Evolutionary conservation across 2,888 invertebrate species (phyloP), one percentile per base, ranked within the genome.

Genomic region (Tribolium freemani): DNA sequence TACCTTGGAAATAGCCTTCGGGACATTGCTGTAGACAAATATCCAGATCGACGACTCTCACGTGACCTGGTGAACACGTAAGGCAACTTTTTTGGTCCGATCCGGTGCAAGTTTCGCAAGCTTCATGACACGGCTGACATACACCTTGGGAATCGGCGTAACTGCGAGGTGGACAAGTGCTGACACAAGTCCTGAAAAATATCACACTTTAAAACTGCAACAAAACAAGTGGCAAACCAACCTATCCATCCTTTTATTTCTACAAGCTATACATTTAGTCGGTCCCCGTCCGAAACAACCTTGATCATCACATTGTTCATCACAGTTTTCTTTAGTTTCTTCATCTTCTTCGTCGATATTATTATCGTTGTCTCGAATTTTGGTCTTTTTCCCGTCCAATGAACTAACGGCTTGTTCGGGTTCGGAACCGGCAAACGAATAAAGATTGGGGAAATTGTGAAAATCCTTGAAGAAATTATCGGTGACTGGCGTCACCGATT

Each of bases 1-100:
- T 86, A 93, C 93, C 92, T 87, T 94, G 94, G 87, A 92, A 96
- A 84, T 96, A 96, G 57, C 96, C 95, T 83, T 96, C 95, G 0
- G 96, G 96, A 83, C 96, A 96, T 81, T 93, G 93, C 84, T 95
- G 95, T 72, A 96, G 88, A 81, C 96, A 96, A 13, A 96, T 93
- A 48, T 94, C 94, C 73, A 96, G 88, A 87, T 96, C 96, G 10
- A 93, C 92, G 60, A 96, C 94, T 82, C 94, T 90, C 53, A 95
- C 89, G 84, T 96, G 94, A 54, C 93, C 94, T 2, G 94, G 94
- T 0, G 94, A 93, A 85, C 96, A 96, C 1, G 93, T 93, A 51
- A 95, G 87, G 82, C 96, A 96, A 64, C 94, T 94, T 83, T 95
- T 94, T 83, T 94, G 94, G 8, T 95, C 94, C 2, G 95, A 92